Evolutionary conservation across 2,113 vertebrate genomes (phyloP).

Genomic region (rat (Rattus norvegicus)): DNA sequence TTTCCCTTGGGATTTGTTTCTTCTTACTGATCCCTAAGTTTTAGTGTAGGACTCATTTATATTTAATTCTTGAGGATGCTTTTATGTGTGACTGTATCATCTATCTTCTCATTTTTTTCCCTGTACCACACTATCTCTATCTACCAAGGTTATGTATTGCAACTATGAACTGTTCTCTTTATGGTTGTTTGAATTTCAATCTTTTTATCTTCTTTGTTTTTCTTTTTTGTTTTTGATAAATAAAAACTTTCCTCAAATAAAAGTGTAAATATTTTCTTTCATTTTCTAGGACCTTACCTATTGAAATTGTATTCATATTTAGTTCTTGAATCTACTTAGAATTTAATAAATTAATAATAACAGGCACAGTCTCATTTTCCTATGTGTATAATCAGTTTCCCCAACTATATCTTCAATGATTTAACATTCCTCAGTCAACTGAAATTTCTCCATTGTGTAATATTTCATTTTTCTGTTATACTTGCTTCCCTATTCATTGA

Average conservation of each 20-base stretch:
- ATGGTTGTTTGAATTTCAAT: not conserved
- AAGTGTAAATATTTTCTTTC: not conserved
- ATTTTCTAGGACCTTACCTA: not conserved
- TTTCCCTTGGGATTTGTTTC: not conserved
- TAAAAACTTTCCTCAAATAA: not conserved
- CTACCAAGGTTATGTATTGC: not conserved
- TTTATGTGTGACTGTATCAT: not conserved
- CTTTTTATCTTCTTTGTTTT: not conserved
- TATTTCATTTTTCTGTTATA: not conserved
- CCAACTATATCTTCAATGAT: not conserved
- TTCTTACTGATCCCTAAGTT: not conserved
- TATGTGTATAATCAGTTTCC: not conserved
- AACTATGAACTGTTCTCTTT: not conserved
- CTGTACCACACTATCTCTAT: not conserved
- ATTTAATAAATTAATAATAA: not conserved
- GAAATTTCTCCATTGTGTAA: not conserved
- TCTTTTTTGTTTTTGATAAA: not conserved
- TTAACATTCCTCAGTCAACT: not conserved
- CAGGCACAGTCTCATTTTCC: not conserved
- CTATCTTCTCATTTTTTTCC: not conserved
- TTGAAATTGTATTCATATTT: not conserved
- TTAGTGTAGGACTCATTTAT: not conserved
- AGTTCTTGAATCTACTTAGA: not conserved
- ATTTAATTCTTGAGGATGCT: not conserved
- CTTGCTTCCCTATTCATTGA: not conserved